phyloP scores from a whole-genome alignment of 2,888 invertebrate genomes.

The Dryadula phaetusa region DNA sequence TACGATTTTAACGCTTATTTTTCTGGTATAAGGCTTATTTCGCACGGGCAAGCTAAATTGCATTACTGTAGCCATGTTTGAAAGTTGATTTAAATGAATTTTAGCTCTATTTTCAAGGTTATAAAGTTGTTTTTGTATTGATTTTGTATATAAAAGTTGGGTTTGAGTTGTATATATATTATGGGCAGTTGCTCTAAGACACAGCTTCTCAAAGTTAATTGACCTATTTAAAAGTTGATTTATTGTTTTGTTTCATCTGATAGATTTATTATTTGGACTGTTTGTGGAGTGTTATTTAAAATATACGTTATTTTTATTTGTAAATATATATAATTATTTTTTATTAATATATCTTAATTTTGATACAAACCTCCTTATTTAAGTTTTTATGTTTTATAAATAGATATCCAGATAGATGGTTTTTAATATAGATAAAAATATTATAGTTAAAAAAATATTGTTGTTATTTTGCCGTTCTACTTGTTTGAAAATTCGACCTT shows the following conservation, averaged over 20 bases:
- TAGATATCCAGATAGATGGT: too few species aligned
- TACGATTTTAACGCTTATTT: constrained; percentile 48
- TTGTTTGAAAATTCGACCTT: too few species aligned
- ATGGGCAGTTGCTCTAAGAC: constrained; percentile 76
- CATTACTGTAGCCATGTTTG: constrained; percentile 64
- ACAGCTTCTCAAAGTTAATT: constrained; percentile 63
- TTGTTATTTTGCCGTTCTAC: too few species aligned
- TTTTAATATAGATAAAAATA: too few species aligned
- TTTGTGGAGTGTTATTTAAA: too few species aligned
- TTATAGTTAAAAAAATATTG: too few species aligned
- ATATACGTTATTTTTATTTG: too few species aligned
- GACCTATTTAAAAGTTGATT: constrained; percentile 41
- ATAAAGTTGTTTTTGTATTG: constrained; percentile 49
- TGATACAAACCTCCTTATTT: too few species aligned
- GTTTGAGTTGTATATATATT: constrained; percentile 65
- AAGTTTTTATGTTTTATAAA: too few species aligned
- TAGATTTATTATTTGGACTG: background rate
- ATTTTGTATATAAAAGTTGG: constrained; percentile 56
- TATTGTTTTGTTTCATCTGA: constrained; percentile 5
- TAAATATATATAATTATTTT: too few species aligned
- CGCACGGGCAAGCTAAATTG: constrained; percentile 52
- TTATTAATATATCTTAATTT: too few species aligned
- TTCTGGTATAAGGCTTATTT: background rate
- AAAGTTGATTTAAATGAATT: constrained; percentile 43
- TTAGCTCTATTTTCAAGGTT: background rate